A percentile compares a stretch with the other conserved stretches of the same genome.
phyloP scores from a whole-genome alignment of 2,888 invertebrate genomes.

The Pyrgus malvae region DNA sequence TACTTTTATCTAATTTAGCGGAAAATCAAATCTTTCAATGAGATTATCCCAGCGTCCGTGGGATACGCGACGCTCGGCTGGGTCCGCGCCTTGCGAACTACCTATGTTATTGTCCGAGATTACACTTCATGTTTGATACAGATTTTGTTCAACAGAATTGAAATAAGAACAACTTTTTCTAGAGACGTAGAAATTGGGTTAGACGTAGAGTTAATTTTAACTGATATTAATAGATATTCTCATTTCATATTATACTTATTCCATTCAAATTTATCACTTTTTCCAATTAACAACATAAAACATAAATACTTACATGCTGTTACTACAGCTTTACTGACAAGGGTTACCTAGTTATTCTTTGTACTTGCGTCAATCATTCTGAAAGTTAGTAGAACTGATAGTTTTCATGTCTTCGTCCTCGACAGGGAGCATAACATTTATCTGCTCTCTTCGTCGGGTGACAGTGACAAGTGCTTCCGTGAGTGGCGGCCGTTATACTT shows the following conservation, averaged over 20 bases:
- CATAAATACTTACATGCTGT: not conserved
- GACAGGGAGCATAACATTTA: constrained; percentile 53
- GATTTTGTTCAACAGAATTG: not conserved
- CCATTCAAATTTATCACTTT: no score
- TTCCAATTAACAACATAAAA: no score
- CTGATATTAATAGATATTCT: no score
- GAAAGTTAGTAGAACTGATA: constrained; percentile 11
- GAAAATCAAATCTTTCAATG: constrained; percentile 79
- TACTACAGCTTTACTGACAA: not conserved
- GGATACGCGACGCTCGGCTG: constrained; percentile 28
- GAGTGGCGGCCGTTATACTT: constrained; percentile 63
- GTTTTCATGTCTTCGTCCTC: not conserved
- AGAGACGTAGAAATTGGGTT: no score
- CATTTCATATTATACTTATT: no score
- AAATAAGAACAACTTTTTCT: no score
- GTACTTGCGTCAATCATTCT: not conserved
- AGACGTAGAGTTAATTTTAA: no score
- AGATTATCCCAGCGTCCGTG: constrained; percentile 59
- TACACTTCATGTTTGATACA: constrained; percentile 10
- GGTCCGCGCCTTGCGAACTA: constrained; percentile 28
- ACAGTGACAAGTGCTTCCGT: constrained; percentile 77
- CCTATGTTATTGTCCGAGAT: constrained; percentile 11
- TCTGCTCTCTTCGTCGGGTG: constrained; percentile 52
- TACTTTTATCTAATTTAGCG: constrained; percentile 79
- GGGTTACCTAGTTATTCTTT: not conserved